Evolutionary conservation across 2,888 invertebrate species (phyloP), one percentile per base, ranked within the genome.

Genomic region (Geotrupes spiniger): DNA sequence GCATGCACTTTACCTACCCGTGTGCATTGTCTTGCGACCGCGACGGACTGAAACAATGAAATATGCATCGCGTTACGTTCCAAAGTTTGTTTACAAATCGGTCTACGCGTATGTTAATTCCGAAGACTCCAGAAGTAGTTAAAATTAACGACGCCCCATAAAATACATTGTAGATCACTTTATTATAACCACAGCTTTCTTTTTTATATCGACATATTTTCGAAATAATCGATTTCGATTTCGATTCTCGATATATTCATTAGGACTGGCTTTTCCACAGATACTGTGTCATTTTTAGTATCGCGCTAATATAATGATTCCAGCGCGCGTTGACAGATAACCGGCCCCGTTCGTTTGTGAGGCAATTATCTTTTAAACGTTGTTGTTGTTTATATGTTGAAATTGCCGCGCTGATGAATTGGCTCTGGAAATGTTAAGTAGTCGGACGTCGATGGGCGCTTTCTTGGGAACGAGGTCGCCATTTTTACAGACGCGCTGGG

Each of bases 161-260:
- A 39, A 21, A 21, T 21, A 21, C 21, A 21, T 21, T 39, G 39
- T 39, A 39, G 15, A 9, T 40, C 15, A 14, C 12, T 27, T 26
- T n/a, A n/a, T n/a, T 38, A 26, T 40, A 28, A 27, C 40, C 11
- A 26, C 26, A 26, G 9, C 9, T 26, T 14, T 40, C 8, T 14
- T 40, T 40, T 27, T 21, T 6, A 6, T 21, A 21, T 6, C 21
- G 21, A 21, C 21, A 21, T 21, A 21, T 6, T 21, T 21, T n/a
- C n/a, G n/a, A n/a, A n/a, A n/a, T n/a, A n/a, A n/a, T n/a, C n/a
- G n/a, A n/a, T n/a, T n/a, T n/a, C n/a, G n/a, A n/a, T n/a, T n/a
- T n/a, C 42, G 46, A 33, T 43, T 48, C 46, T 48, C 51, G 53
- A 56, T 56, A 49, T 54, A 49, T 51, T 56, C 54, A 52, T 56